A percentile compares a stretch with the other conserved stretches of the same genome.
phyloP scores from a whole-genome alignment of 1,140 invertebrate genomes.

The Brachionus calyciflorus region DNA sequence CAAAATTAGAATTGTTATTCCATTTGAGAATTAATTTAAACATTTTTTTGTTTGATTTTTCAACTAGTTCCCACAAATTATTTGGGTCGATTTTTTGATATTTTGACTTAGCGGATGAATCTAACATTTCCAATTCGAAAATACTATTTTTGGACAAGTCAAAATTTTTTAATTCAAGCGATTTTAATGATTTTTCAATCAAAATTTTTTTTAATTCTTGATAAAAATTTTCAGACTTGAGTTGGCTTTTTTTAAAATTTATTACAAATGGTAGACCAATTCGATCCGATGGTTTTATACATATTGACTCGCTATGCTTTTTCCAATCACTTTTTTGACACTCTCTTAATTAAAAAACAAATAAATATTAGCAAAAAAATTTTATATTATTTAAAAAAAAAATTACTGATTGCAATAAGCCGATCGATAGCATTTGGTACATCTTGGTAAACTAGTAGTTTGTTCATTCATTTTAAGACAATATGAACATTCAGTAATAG shows the following conservation, averaged over 20 bases:
- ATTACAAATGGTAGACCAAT: slow-evolving; percentile 36
- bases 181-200: neutral
- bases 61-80: neutral
- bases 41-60: neutral
- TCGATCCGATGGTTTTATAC: neutral
- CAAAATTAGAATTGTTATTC: neutral
- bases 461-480: neutral
- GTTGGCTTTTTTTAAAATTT: neutral
- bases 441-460: neutral
- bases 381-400: too few relatives aligned
- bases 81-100: slow-evolving; percentile 3
- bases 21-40: slow-evolving; percentile 23
- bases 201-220: neutral
- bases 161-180: slow-evolving; percentile 4
- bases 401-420: slow-evolving; percentile 38
- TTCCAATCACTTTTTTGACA: slow-evolving; percentile 34
- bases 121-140: neutral
- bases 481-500: neutral
- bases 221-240: neutral
- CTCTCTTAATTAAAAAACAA: neutral
- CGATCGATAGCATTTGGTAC: slow-evolving; percentile 6
- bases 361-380: too few relatives aligned
- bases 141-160: neutral
- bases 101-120: neutral
- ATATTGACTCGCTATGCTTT: neutral